Evolutionary conservation across 2,888 invertebrate species (phyloP).

Genomic region (Actias luna): DNA sequence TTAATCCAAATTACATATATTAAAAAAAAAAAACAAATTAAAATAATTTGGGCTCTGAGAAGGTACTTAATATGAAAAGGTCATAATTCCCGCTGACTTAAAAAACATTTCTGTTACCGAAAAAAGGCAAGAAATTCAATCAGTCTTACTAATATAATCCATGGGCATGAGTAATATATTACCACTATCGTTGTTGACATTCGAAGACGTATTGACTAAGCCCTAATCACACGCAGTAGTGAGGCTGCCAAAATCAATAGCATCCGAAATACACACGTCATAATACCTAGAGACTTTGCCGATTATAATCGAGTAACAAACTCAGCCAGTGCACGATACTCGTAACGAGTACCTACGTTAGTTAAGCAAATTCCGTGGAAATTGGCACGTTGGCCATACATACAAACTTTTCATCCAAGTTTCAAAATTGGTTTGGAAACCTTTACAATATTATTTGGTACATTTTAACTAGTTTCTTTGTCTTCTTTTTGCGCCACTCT

Average conservation of each 20-base stretch:
- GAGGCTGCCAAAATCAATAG: constrained; percentile 9
- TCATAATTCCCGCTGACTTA: no score
- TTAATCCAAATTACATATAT: no score
- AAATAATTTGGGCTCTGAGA: no score
- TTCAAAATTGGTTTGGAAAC: not conserved
- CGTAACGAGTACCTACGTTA: constrained; percentile 3
- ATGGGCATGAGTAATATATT: not conserved
- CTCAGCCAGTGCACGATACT: constrained; percentile 1
- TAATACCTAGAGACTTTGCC: not conserved
- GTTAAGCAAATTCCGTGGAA: constrained; percentile 5
- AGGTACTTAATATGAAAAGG: no score
- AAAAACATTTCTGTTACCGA: constrained; percentile 13
- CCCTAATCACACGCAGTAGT: not conserved
- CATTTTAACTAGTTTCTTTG: not conserved
- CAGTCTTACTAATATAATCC: not conserved
- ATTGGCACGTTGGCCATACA: not conserved
- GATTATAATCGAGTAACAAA: constrained; percentile 5
- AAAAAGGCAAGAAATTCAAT: not conserved
- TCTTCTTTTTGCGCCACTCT: no score
- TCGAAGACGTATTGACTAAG: not conserved
- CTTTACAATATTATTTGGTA: not conserved
- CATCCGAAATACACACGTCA: constrained; percentile 1
- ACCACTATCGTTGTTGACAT: not conserved
- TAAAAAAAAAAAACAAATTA: no score
- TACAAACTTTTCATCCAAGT: not conserved